Evolutionary conservation across 2,113 vertebrate genomes (phyloP), one percentile per base, ranked within the genome.

Genomic region (Hiodon tergisus): DNA sequence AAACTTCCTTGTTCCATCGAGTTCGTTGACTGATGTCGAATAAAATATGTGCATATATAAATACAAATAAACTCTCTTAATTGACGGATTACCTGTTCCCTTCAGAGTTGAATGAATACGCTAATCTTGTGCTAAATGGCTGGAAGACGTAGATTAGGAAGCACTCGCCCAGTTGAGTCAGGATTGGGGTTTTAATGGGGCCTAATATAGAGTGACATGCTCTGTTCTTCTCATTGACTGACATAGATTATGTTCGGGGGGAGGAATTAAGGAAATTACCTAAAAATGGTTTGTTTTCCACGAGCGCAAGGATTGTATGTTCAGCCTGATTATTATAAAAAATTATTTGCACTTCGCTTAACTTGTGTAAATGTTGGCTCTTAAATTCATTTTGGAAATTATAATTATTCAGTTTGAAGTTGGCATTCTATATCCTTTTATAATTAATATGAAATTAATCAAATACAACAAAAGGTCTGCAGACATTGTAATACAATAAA

Each of bases 91-190:
- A 68, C 73, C 73, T 75, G 73, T 54, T 58, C 51, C 65, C 54
- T 75, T 75, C 65, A 66, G 73, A 68, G 47, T 55, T 11, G 65
- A 75, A 67, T 75, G 73, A 75, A 75, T 68, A 55, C 58, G 65
- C 73, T 75, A 68, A 75, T 75, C 73, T 68, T 75, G 72, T 63
- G 75, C 57, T 76, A 76, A 76, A 70, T 71, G 75, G 58, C 75
- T 76, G 75, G 68, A 57, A 62, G 59, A 67, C 48, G 52, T 59
- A 76, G 75, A 76, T 76, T 70, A 76, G 67, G 50, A 54, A 54
- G 67, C 68, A n/a, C 68, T 70, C 53, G 67, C 51, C 50, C 61
- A 54, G 59, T 63, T 76, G 59, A 71, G 68, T 62, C 57, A 71
- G 68, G 59, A 62, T 76, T 68, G 59, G 5, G 31, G 58, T 70